Conservation (phyloP, 1,140 invertebrate genomes). For the Musca vetustissima region DNA sequence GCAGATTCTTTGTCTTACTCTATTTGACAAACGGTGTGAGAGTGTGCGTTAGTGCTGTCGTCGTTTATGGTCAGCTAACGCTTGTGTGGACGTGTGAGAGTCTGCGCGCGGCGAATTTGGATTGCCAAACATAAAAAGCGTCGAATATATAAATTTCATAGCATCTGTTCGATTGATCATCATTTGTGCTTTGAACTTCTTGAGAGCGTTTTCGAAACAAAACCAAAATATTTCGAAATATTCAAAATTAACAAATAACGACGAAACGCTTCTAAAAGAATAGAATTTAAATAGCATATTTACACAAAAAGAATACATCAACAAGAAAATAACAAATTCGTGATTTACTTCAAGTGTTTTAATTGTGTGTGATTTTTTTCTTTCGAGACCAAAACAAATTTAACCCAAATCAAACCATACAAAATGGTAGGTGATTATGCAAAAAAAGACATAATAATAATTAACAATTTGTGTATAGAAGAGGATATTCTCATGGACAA, state of each 20-base stretch:
- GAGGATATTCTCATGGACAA: too few species aligned
- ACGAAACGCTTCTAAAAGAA: background rate
- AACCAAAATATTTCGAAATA: constrained; percentile 1
- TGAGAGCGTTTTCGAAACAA: constrained; percentile 36
- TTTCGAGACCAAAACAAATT: too few species aligned
- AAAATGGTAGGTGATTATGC: constrained; percentile 23
- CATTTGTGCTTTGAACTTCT: constrained; percentile 56
- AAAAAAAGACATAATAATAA: background rate
- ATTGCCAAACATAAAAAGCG: background rate
- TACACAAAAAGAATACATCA: background rate
- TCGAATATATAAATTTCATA: constrained; percentile 47
- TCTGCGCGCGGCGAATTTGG: background rate
- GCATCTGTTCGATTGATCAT: constrained; percentile 51
- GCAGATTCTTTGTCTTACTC: background rate
- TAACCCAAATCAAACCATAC: constrained; percentile 5
- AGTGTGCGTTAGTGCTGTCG: background rate
- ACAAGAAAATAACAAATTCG: background rate
- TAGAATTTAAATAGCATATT: constrained; percentile 11
- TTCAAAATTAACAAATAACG: constrained; percentile 1
- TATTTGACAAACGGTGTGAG: background rate
- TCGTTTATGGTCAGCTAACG: too few species aligned
- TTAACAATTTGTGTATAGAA: background rate
- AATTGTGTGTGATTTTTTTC: too few species aligned
- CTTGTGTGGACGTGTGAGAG: background rate
- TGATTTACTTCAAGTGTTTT: too few species aligned